A percentile compares a stretch with the other conserved stretches of the same genome.
Evolutionary conservation across 2,797 vertebrate species (phyloP).

Genomic region (Notamacropus eugenii): DNA sequence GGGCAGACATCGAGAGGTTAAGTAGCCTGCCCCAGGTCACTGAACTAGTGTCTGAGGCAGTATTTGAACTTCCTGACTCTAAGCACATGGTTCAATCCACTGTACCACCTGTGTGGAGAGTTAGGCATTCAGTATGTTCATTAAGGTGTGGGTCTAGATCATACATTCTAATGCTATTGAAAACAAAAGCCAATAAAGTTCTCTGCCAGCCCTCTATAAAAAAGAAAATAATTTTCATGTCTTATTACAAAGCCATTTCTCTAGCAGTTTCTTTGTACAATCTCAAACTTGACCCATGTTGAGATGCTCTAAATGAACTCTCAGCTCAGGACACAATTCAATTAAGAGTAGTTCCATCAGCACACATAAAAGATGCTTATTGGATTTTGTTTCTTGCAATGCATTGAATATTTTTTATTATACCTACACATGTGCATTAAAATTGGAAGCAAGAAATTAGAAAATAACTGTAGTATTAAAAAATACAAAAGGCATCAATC

Average conservation of each 20-base stretch:
- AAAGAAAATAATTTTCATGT: slow-evolving; percentile 86
- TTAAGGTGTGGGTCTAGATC: background rate
- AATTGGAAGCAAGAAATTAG: background rate
- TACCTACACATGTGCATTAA: slow-evolving; percentile 78
- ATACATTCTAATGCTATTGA: slow-evolving; percentile 60
- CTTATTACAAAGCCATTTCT: slow-evolving; percentile 83
- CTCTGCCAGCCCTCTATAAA: slow-evolving; percentile 83
- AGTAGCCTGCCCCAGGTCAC: background rate
- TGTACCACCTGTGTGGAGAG: background rate
- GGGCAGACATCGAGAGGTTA: background rate
- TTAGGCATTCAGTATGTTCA: background rate
- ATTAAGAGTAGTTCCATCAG: slow-evolving; percentile 94
- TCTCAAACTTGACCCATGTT: slow-evolving; percentile 80
- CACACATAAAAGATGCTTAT: slow-evolving; percentile 97
- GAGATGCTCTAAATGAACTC: slow-evolving; percentile 86
- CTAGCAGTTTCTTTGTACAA: slow-evolving; percentile 82
- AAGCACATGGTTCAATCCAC: background rate
- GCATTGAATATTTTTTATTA: slow-evolving; percentile 96
- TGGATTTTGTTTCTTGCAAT: slow-evolving; percentile 93
- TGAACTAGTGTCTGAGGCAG: background rate
- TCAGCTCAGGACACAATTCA: slow-evolving; percentile 93
- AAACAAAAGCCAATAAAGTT: slow-evolving; percentile 78
- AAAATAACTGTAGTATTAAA: background rate
- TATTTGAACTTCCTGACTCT: background rate
- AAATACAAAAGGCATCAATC: background rate